phyloP scores from a whole-genome alignment of 2,797 vertebrate species.

The Amblyraja radiata region DNA sequence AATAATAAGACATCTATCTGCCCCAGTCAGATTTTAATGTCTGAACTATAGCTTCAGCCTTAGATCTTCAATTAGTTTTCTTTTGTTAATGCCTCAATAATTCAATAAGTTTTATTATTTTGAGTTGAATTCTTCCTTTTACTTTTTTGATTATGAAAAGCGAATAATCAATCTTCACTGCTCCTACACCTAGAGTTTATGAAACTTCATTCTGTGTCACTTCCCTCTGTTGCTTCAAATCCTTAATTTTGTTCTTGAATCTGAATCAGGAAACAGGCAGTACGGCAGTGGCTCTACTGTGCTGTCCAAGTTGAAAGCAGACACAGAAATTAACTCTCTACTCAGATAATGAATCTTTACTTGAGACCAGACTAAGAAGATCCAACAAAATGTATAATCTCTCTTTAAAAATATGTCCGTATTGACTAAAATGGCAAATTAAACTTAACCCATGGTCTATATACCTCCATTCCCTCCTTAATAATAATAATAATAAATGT shows the following conservation, averaged over 20 bases:
- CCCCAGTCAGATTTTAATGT: neutral
- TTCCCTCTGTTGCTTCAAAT: slow-evolving; percentile 20
- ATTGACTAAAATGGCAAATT: too few species aligned
- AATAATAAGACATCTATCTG: neutral
- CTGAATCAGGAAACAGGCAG: neutral
- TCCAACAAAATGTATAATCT: too few species aligned
- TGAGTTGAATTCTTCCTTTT: neutral
- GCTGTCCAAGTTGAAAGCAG: too few species aligned
- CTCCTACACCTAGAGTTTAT: neutral
- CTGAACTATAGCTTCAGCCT: neutral
- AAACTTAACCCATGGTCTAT: too few species aligned
- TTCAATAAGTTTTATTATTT: neutral
- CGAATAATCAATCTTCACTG: neutral
- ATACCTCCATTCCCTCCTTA: too few species aligned
- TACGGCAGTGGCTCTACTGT: too few species aligned
- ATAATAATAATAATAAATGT: too few species aligned
- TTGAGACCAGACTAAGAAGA: too few species aligned
- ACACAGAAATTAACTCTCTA: too few species aligned
- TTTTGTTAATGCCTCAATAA: neutral
- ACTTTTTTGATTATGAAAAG: neutral
- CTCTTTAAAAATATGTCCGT: too few species aligned
- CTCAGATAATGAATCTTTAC: too few species aligned
- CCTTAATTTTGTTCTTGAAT: neutral
- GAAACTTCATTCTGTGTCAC: neutral
- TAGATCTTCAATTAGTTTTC: neutral